These are phyloP conservation scores for Saccostrea echinata DNA, from an alignment of 1,140 invertebrate species.

Conservation along the genomic window DNA sequence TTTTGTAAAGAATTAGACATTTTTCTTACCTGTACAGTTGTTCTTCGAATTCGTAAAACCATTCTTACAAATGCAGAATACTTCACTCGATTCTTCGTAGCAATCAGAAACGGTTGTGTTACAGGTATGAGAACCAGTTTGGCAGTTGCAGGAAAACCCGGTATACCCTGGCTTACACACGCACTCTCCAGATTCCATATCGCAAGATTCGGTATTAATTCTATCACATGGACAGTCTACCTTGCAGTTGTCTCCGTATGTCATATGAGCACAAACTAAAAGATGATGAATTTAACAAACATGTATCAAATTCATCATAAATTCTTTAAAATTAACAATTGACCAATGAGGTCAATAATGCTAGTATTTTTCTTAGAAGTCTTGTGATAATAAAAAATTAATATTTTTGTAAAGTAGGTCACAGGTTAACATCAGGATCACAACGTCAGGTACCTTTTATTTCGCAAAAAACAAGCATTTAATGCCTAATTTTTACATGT, in stretches of 20 bases:
- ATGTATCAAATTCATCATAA: no score
- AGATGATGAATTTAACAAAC: not conserved
- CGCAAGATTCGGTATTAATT: not conserved
- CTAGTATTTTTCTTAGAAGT: no score
- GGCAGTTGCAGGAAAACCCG: not conserved
- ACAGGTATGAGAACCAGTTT: not conserved
- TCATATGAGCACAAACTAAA: constrained; percentile 2
- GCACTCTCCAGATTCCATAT: not conserved
- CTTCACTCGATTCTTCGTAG: not conserved
- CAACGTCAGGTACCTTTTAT: no score
- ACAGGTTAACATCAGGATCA: no score
- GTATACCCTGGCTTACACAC: not conserved
- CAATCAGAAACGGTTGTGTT: not conserved
- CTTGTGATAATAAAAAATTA: no score
- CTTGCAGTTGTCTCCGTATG: not conserved
- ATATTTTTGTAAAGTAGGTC: no score
- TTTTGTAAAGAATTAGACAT: not conserved
- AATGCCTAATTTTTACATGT: no score
- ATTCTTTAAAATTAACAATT: no score
- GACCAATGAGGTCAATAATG: no score
- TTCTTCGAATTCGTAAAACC: not conserved
- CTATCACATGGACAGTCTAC: not conserved
- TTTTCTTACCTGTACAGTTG: not conserved
- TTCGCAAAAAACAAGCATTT: no score
- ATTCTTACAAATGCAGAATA: constrained; percentile 13